Base-by-base conservation (phyloP, 2,113 vertebrate genomes). In the Onychostoma macrolepis region DNA sequence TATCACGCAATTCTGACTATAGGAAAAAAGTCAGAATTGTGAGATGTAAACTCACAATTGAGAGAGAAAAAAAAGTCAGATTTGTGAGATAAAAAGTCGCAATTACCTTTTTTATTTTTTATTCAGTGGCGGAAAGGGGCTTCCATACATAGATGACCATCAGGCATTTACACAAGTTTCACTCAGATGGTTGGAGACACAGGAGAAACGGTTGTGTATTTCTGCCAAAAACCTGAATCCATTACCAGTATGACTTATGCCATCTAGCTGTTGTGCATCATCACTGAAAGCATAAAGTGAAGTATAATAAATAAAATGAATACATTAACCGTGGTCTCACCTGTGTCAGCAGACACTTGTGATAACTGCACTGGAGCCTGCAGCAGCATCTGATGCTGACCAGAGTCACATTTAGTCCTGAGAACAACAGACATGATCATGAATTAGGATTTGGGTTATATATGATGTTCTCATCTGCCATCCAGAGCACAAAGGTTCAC, bases 301-400 rank as follows among this genome's bases (percentile, higher is more conserved):
- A 36, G 67, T 2, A 24, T 4, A 72, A 71, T 19, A 15, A 21
- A n/a, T 4, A 4, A 77, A 5, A 7, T 1, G 12, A 48, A 21
- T 4, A 0, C 65, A 21, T 36, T 3, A 53, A 3, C 0, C 1
- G 50, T 50, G 1, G 5, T 81, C 96, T 96, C 91, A 99, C 98
- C 95, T 0, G 93, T 94, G 21, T 94, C 95, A 1, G 96, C 94
- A 0, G 96, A 94, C 89, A 99, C 97, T 94, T 99, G 96, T 26
- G 98, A 99, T 36, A 99, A 94, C 93, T 99, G 98, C 79, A 99
- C 98, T 0, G 98, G 98, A 67, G 97, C 90, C 13, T 99, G 96
- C 91, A 99, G 90, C 78, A 99, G 85, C 86, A 99, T 91, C 92
- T 98, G 97, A 83, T 86, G 90, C 88, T 93, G 93, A 13, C 90